Percentiles rank a stretch among this genome's conserved stretches.
phyloP scores from a whole-genome alignment of 2,888 invertebrate genomes.

The Cheilosia urbana region DNA sequence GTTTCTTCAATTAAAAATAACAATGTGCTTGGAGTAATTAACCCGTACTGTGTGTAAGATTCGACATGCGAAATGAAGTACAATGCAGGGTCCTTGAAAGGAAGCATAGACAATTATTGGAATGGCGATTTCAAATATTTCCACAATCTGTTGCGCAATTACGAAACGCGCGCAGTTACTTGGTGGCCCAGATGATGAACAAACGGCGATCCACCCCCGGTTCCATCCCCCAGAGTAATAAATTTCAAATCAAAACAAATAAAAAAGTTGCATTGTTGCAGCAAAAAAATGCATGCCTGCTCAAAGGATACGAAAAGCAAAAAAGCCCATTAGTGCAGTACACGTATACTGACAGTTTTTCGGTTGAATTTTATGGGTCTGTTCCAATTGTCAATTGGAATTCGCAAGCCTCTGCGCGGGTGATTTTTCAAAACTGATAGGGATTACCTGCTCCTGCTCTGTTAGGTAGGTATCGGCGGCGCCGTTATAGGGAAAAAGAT shows the following conservation, averaged over 20 bases:
- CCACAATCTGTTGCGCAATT: constrained; percentile 29
- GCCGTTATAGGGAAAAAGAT: constrained; percentile 41
- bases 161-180: constrained; percentile 6
- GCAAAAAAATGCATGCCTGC: background rate
- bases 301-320: constrained; percentile 11
- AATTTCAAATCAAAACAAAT: constrained; percentile 62
- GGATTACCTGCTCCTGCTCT: constrained; percentile 23
- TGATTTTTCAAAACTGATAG: constrained; percentile 64
- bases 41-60: background rate
- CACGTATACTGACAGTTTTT: constrained; percentile 35
- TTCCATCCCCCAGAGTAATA: constrained; percentile 46
- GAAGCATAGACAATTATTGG: background rate
- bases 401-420: constrained; percentile 60
- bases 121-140: constrained; percentile 32
- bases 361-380: constrained; percentile 47
- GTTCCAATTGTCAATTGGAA: constrained; percentile 57
- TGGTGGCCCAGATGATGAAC: constrained; percentile 67
- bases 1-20: constrained; percentile 26
- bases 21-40: constrained; percentile 33
- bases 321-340: constrained; percentile 45
- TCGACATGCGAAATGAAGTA: constrained; percentile 31
- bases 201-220: constrained; percentile 38
- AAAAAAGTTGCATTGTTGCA: constrained; percentile 21
- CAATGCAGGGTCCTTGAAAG: background rate
- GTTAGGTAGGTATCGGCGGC: constrained; percentile 50